These are phyloP conservation scores for Chymomyza caudatula DNA, from an alignment of 2,888 invertebrate species.

Conservation along the genomic window DNA sequence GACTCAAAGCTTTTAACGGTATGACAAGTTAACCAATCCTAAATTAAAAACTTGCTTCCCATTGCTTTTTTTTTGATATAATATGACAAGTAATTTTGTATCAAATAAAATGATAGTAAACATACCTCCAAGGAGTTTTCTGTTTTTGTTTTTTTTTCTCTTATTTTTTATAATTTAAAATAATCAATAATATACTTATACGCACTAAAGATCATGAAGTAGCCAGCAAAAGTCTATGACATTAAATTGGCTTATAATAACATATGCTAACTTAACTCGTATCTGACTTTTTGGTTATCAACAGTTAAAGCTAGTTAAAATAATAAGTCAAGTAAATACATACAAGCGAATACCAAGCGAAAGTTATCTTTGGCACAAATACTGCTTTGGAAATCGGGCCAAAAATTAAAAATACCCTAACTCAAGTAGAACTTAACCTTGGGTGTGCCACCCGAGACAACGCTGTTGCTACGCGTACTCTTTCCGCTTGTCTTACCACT, in stretches of 20 bases:
- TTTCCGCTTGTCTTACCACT: conserved; percentile 62
- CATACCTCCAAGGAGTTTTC: not conserved
- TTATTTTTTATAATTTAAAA: not conserved
- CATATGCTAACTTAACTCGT: not conserved
- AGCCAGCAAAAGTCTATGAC: too few relatives aligned
- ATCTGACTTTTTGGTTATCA: not conserved
- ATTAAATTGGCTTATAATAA: not conserved
- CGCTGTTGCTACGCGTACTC: conserved; percentile 64
- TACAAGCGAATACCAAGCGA: not conserved
- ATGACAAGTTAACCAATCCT: not conserved
- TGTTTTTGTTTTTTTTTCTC: not conserved
- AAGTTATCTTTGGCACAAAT: conserved; percentile 67
- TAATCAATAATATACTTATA: not conserved
- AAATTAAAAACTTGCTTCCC: not conserved
- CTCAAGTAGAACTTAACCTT: conserved; percentile 76
- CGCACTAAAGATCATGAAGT: too few relatives aligned
- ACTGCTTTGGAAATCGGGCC: conserved; percentile 36
- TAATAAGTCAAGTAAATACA: not conserved
- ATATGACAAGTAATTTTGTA: not conserved
- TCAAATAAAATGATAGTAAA: not conserved
- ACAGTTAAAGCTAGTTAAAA: not conserved
- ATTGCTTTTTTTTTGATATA: not conserved
- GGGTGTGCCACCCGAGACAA: conserved; percentile 57
- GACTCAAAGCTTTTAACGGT: not conserved
- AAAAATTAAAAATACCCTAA: conserved; percentile 13